Conservation (phyloP, 2,113 vertebrate genomes). For the Silurus glanis region DNA sequence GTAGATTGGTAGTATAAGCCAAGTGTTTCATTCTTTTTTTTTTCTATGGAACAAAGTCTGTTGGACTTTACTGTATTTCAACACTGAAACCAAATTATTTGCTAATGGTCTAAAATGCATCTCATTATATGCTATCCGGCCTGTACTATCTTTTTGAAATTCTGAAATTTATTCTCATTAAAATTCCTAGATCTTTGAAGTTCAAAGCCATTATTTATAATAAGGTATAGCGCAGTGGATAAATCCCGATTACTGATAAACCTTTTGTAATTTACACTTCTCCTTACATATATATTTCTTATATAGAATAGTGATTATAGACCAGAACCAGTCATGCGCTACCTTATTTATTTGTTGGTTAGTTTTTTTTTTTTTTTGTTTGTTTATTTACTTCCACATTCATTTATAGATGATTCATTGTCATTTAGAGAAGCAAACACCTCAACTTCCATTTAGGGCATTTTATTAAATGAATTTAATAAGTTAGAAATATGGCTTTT, state of each 20-base stretch:
- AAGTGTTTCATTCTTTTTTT: background rate
- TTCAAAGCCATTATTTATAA: conserved; percentile 7
- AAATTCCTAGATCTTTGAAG: background rate
- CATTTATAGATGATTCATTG: background rate
- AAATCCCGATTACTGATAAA: background rate
- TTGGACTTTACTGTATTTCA: background rate
- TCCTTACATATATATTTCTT: background rate
- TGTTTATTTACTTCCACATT: background rate
- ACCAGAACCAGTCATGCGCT: background rate
- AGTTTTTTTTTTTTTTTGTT: background rate
- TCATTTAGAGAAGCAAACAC: background rate
- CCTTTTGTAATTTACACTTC: background rate
- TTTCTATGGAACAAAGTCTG: background rate
- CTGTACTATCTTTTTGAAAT: background rate
- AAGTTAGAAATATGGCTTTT: too few species aligned
- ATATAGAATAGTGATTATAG: background rate
- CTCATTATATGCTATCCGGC: background rate
- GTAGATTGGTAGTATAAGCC: background rate
- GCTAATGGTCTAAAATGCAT: background rate
- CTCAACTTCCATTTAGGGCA: background rate
- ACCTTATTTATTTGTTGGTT: background rate
- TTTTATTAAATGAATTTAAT: background rate
- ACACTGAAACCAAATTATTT: background rate
- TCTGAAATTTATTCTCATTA: background rate
- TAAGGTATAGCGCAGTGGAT: background rate